Evolutionary conservation across 2,888 invertebrate genomes (phyloP), one percentile per base, ranked within the genome.

Genomic region (Coleophora flavipennella): DNA sequence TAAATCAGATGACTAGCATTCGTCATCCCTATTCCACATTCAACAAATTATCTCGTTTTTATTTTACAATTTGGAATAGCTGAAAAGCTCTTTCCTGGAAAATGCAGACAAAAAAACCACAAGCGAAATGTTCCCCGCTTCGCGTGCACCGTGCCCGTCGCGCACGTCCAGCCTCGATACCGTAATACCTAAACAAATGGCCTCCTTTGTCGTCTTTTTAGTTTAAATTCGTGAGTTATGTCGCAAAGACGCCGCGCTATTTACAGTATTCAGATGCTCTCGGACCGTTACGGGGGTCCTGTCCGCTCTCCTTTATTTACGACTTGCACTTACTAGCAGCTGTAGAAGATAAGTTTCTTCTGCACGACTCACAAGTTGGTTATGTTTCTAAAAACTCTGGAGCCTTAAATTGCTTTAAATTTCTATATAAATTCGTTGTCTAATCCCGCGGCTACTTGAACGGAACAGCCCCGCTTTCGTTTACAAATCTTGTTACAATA

Each of bases 141-240:
- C 55, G 53, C 46, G 20, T 20, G 20, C 3, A 20, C 3, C 27
- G 26, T 29, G 29, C 29, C 13, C 51, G 43, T 52, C 50, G 52
- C 55, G 53, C 46, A 58, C 54, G 51, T 68, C 64, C 58, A 57
- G 59, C 63, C 53, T 66, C 66, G 73, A 78, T 74, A 77, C 62
- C 65, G 60, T 79, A 77, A 79, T 76, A 74, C 78, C 72, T 59
- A 75, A 79, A 79, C 76, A 75, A 79, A 79, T 79, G 65, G 67
- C 68, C 64, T 65, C 58, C 62, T 69, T 64, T 69, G 69, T 67
- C 72, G 58, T 55, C 56, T 70, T 69, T 71, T 70, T 75, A 68
- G 67, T 71, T 67, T 53, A 65, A 60, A 64, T 64, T 67, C 66
- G 63, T 70, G 69, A 76, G 65, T 72, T 74, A 76, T 73, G 64